These are phyloP conservation scores for Trachemys scripta DNA, from an alignment of 2,113 vertebrate species.

Conservation along the genomic window DNA sequence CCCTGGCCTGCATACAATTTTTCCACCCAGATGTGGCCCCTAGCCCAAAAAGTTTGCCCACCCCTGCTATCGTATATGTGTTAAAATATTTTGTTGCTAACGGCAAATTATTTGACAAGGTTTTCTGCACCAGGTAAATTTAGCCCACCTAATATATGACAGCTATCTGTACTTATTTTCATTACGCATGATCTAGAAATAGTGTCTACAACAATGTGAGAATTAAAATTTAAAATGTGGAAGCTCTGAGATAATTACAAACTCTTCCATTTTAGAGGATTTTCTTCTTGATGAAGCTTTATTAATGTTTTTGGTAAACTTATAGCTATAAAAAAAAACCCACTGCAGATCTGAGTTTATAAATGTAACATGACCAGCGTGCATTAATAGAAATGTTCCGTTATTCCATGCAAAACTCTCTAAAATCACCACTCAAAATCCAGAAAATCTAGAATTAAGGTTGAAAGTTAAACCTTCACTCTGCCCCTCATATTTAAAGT, in stretches of 20 bases:
- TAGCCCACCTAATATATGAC: constrained; percentile 45
- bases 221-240: neutral
- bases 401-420: neutral
- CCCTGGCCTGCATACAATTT: too few species aligned
- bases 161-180: constrained; percentile 53
- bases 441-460: neutral
- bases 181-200: neutral
- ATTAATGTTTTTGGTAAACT: neutral
- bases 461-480: neutral
- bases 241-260: neutral
- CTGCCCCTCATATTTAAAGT: neutral
- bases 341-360: neutral
- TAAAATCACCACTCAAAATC: neutral
- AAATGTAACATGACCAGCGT: neutral
- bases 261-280: neutral
- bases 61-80: neutral
- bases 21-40: too few species aligned
- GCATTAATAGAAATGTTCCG: neutral
- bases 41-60: too few species aligned
- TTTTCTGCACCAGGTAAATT: constrained; percentile 43
- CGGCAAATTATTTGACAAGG: constrained; percentile 40
- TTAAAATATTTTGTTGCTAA: constrained; percentile 60
- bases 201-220: neutral
- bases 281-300: neutral
- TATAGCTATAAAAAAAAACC: neutral